Percentiles rank a stretch among this genome's conserved stretches.
Conservation (phyloP, 2,797 vertebrate genomes). For the Glossophaga mutica region DNA sequence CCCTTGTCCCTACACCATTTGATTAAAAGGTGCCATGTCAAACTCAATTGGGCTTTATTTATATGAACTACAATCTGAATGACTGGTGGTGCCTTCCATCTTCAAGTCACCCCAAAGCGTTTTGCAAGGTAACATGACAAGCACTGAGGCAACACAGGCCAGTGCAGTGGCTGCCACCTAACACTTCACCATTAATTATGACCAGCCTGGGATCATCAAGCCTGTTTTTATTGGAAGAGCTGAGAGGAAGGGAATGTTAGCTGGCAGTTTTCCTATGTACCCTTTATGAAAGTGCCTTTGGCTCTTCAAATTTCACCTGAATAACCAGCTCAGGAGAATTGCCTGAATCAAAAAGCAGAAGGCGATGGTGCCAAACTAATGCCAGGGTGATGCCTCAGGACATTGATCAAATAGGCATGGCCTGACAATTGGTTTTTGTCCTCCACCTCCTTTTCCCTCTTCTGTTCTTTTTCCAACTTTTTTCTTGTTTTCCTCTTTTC, state of each 20-base stretch:
- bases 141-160: not conserved
- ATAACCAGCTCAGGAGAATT: conserved; percentile 57
- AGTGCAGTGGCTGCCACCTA: conserved; percentile 5
- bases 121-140: conserved; percentile 41
- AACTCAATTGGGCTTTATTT: not conserved
- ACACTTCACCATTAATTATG: conserved; percentile 61
- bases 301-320: conserved; percentile 64
- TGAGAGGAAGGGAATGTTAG: conserved; percentile 51
- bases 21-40: not conserved
- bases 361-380: not conserved
- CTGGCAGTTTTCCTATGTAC: conserved; percentile 59
- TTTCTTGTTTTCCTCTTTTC: not conserved
- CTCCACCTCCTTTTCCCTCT: not conserved
- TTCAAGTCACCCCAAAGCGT: not conserved
- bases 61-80: not conserved
- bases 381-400: not conserved
- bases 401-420: not conserved
- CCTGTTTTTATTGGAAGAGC: conserved; percentile 70
- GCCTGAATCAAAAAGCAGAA: conserved; percentile 48
- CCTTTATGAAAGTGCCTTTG: conserved; percentile 60
- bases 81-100: not conserved
- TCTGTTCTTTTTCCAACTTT: not conserved
- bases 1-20: not conserved
- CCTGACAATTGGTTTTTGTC: not conserved
- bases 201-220: conserved; percentile 46